Percentiles rank a stretch among this genome's conserved stretches.
These are phyloP conservation scores for Perca flavescens DNA, from an alignment of 2,113 vertebrate genomes.

Conservation along the genomic window DNA sequence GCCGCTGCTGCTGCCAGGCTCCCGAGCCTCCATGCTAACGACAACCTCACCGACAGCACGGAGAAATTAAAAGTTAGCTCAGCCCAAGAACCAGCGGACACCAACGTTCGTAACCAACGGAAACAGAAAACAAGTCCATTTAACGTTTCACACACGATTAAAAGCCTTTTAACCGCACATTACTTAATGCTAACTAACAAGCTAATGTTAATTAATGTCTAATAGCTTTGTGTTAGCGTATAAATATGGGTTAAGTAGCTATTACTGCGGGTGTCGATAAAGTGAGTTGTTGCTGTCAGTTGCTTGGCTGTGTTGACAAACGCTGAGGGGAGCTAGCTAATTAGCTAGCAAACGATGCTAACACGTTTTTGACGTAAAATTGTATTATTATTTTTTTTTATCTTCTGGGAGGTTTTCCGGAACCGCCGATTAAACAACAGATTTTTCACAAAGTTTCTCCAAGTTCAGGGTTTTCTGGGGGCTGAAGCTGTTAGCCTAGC, in stretches of 20 bases:
- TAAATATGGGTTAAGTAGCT: too few relatives aligned
- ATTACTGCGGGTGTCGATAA: too few relatives aligned
- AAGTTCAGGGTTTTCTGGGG: background rate
- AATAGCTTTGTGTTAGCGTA: too few relatives aligned
- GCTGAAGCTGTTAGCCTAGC: constrained; percentile 21
- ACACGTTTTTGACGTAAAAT: background rate
- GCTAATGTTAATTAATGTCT: background rate
- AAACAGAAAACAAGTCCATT: background rate
- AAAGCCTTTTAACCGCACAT: too few relatives aligned
- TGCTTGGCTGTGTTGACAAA: constrained; percentile 4
- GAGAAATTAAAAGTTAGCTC: background rate
- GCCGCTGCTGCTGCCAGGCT: constrained; percentile 59
- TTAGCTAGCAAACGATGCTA: constrained; percentile 1
- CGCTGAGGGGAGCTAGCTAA: constrained; percentile 27
- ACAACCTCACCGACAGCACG: background rate
- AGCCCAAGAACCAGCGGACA: background rate
- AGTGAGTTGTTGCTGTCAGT: background rate
- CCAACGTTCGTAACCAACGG: too few relatives aligned
- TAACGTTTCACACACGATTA: background rate
- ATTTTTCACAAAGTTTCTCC: constrained; percentile 21
- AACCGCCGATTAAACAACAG: background rate
- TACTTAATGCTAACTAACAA: background rate
- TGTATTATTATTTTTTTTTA: background rate
- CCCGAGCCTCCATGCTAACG: constrained; percentile 78
- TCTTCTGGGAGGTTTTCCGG: rapidly evolving